These are phyloP conservation scores for Terebella lapidaria DNA, from an alignment of 2,888 invertebrate species.

Conservation along the genomic window DNA sequence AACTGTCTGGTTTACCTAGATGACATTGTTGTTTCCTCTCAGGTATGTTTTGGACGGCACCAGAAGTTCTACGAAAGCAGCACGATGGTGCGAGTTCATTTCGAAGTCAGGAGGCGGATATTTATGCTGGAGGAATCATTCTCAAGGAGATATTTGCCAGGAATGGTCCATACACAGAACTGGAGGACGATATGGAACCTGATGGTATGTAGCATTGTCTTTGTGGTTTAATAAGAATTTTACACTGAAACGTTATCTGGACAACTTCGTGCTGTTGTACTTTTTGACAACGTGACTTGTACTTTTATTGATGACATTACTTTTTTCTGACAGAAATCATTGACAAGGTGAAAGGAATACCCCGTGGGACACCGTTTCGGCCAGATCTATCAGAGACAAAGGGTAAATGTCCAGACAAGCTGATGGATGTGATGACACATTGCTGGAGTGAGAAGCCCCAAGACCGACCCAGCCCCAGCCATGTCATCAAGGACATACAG, in stretches of 20 bases:
- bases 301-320: too few species aligned
- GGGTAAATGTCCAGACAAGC: background rate
- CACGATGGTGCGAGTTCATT: too few species aligned
- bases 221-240: background rate
- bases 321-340: conserved; percentile 4
- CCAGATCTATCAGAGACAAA: conserved; percentile 12
- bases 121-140: conserved; percentile 39
- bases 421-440: conserved; percentile 28
- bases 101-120: conserved; percentile 26
- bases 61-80: conserved; percentile 31
- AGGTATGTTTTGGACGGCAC: conserved; percentile 38
- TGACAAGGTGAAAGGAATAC: background rate
- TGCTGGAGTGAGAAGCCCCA: conserved; percentile 39
- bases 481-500: conserved; percentile 31
- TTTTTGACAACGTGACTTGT: too few species aligned
- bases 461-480: conserved; percentile 29
- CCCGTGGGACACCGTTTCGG: conserved; percentile 6
- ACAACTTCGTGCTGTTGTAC: too few species aligned
- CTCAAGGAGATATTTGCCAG: conserved; percentile 41
- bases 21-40: too few species aligned
- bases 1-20: too few species aligned
- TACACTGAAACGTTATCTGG: too few species aligned
- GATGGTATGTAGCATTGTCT: background rate
- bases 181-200: conserved; percentile 4
- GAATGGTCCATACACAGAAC: conserved; percentile 34